Evolutionary conservation across 2,113 vertebrate genomes (phyloP), one percentile per base, ranked within the genome.

Genomic region (Festucalex cinctus): DNA sequence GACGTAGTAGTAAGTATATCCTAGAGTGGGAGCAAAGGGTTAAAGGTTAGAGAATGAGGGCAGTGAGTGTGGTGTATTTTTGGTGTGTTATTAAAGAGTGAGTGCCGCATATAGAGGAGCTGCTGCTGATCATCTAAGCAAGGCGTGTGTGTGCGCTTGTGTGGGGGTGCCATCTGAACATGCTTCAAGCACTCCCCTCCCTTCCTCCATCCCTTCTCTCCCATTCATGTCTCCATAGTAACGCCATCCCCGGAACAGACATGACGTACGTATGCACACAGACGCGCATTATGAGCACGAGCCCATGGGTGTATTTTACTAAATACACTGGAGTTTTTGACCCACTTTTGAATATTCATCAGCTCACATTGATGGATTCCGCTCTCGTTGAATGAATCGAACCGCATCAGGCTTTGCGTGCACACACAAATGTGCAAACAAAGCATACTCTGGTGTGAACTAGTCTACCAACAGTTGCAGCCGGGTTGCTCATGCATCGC

Each of bases 211-310:
- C 70, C 80, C 66, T 71, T 71, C 68, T 37, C 71, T 64, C 77
- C 67, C 73, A 77, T 61, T 57, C 22, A 16, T 51, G 63, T 90
- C 68, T 75, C 89, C 81, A 91, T 89, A 83, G 89, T 76, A 90
- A 91, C 88, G 16, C 35, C 82, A 75, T 90, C 78, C 76, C 62
- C 65, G 54, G 70, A 37, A 75, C 71, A 77, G 71, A 85, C 76
- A 78, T 39, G 32, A 69, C 66, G 66, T 63, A 73, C 75, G 58
- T 65, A n/a, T 60, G 46, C 46, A 35, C 64, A 63, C 67, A 53
- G 37, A 69, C 20, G 36, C 61, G 61, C n/a, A 58, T 32, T 26
- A 12, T 19, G 43, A 48, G 71, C 44, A 63, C 20, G 26, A 63
- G 36, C 39, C 62, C 69, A 19, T 65, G 37, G 26, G 22, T 72